Percentiles rank a stretch among this genome's conserved stretches.
These are phyloP conservation scores for Aporrectodea caliginosa DNA, from an alignment of 1,140 invertebrate genomes.

Conservation along the genomic window DNA sequence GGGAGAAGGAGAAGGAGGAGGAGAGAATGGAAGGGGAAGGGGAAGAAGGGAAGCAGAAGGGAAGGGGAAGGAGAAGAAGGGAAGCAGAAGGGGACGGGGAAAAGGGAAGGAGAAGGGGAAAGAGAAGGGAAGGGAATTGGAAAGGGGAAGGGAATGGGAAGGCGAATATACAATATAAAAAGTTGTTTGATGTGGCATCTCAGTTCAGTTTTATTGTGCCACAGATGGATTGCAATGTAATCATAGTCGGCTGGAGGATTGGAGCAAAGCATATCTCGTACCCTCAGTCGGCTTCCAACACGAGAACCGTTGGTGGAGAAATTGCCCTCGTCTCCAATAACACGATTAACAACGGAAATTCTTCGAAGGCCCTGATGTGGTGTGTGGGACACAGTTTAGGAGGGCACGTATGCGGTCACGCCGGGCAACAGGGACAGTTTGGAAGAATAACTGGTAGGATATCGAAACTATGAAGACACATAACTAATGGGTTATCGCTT, in stretches of 20 bases:
- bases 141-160: not conserved
- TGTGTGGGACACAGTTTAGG: constrained; percentile 52
- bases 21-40: no score
- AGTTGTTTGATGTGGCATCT: no score
- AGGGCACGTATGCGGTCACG: constrained; percentile 48
- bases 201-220: not conserved
- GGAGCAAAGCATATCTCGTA: constrained; percentile 56
- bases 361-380: constrained; percentile 35
- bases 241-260: constrained; percentile 60
- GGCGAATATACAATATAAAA: not conserved
- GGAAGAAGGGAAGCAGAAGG: not conserved
- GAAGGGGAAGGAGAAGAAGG: not conserved
- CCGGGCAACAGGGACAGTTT: constrained; percentile 59
- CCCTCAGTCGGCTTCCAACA: constrained; percentile 34
- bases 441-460: constrained; percentile 69
- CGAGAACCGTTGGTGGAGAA: constrained; percentile 56
- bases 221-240: constrained; percentile 67
- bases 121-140: not conserved
- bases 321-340: constrained; percentile 10
- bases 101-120: not conserved
- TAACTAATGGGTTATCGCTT: no score
- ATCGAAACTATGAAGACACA: no score
- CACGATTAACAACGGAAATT: constrained; percentile 18
- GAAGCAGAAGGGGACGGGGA: not conserved
- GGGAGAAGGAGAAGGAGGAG: no score